Conservation (phyloP, 2,888 invertebrate species). For the Lycaena phlaeas region DNA sequence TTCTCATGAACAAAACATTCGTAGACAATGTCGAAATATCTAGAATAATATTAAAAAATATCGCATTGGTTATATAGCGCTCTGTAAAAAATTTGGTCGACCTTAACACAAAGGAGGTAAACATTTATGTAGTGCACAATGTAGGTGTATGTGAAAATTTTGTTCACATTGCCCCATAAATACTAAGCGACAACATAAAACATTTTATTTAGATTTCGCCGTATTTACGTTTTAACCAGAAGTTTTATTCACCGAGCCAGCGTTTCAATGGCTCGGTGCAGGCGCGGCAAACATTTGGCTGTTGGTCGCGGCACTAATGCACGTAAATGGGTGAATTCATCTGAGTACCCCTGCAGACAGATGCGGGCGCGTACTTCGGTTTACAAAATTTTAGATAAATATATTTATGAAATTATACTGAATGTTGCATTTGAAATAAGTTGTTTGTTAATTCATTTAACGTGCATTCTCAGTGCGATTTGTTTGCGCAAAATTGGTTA, state of each 20-base stretch:
- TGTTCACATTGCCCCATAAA: no score
- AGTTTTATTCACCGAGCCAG: conserved; percentile 6
- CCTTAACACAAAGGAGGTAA: no score
- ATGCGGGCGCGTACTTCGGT: conserved; percentile 11
- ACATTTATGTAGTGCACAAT: no score
- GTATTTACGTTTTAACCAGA: not conserved
- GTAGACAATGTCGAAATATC: no score
- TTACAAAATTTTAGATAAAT: conserved; percentile 6
- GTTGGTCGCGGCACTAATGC: conserved; percentile 17
- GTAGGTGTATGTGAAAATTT: no score
- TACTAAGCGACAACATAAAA: no score
- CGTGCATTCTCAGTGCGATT: not conserved
- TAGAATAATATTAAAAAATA: no score
- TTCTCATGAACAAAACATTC: no score
- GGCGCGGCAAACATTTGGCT: conserved; percentile 18
- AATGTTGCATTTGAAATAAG: conserved; percentile 3
- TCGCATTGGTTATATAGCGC: no score
- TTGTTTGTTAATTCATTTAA: not conserved
- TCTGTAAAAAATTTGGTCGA: no score
- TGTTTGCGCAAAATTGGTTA: not conserved
- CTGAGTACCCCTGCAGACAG: conserved; percentile 12
- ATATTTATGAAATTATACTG: conserved; percentile 7
- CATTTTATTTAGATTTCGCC: not conserved
- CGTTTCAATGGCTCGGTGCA: conserved; percentile 12
- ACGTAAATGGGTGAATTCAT: conserved; percentile 16